These are phyloP conservation scores for Gallinago undulata DNA, from an alignment of 2,113 vertebrate genomes.

Conservation along the genomic window DNA sequence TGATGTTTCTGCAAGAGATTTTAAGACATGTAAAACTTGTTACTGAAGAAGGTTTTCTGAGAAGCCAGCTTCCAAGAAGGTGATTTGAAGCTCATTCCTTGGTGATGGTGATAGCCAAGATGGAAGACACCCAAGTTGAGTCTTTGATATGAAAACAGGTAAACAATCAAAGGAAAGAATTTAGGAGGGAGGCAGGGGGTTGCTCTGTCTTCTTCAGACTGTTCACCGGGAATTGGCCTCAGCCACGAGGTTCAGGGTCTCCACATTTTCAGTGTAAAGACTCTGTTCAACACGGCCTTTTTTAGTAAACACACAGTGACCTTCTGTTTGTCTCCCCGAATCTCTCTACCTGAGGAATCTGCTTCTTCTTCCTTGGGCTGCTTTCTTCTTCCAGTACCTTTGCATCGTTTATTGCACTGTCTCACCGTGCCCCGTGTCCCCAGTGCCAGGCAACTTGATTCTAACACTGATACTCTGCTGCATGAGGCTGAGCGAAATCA, in stretches of 20 bases:
- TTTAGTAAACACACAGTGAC: background rate
- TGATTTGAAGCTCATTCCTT: background rate
- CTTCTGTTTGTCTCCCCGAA: background rate
- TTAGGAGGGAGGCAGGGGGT: background rate
- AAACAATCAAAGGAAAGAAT: slow-evolving; percentile 14
- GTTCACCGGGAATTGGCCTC: background rate
- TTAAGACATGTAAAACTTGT: slow-evolving; percentile 16
- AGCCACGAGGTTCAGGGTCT: background rate
- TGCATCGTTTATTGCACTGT: background rate
- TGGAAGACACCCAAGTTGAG: background rate
- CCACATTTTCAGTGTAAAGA: background rate
- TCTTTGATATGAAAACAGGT: slow-evolving; percentile 26
- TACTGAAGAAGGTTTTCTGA: background rate
- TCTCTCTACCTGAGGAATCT: background rate
- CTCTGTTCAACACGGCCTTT: background rate
- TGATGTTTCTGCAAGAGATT: background rate
- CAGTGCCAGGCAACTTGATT: background rate
- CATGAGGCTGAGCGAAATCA: background rate
- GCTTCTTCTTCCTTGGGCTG: background rate
- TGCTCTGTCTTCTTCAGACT: background rate
- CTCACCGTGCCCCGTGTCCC: background rate
- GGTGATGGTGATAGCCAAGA: background rate
- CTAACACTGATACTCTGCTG: background rate
- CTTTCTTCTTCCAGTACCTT: background rate
- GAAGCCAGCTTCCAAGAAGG: background rate